Base-by-base conservation (phyloP, 2,888 invertebrate species). In the Hydropsyche betteni region DNA sequence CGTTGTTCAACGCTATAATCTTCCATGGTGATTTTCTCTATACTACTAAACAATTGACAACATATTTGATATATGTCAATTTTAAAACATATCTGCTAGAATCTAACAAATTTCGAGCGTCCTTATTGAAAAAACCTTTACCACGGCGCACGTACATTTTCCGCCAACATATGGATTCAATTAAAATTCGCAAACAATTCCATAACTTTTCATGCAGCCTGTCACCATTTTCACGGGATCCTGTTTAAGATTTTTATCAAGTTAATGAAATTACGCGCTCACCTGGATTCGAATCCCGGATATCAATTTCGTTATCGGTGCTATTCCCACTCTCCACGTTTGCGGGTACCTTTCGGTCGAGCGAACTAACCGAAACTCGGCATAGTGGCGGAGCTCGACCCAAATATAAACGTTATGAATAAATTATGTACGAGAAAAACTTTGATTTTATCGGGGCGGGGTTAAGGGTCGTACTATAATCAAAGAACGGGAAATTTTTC, bases 351-450 rank as follows among this genome's bases (percentile, higher is more conserved):
- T 24, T 24, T 24, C 24, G 10, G 44, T 10, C 36, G 33, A 7
- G 64, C 64, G 10, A 64, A 64, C 12, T 64, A 36, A n/a, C 8
- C 64, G 33, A 36, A 8, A 64, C 64, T 33, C 64, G 4, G 8
- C 58, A 5, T 58, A 58, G 24, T 24, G 24, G 24, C 5, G 24
- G 8, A 24, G 14, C 64, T 12, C 34, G 64, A 64, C 64, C 64
- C 34, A 64, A 64, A 64, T 64, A 64, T 64, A 64, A 64, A 64
- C 64, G 64, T 34, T 12, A 64, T 64, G 64, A 64, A 64, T 64
- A 64, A 64, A 64, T 64, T 64, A 36, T 61, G 33, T 64, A 34
- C 64, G 58, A 58, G 64, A 34, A 64, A 64, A 64, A 64, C 64
- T 64, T 64, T 64, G 64, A 36, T 64, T 64, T 64, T 64, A 64